Evolutionary conservation across 2,797 vertebrate genomes (phyloP).

Genomic region (Valencia hispanica): DNA sequence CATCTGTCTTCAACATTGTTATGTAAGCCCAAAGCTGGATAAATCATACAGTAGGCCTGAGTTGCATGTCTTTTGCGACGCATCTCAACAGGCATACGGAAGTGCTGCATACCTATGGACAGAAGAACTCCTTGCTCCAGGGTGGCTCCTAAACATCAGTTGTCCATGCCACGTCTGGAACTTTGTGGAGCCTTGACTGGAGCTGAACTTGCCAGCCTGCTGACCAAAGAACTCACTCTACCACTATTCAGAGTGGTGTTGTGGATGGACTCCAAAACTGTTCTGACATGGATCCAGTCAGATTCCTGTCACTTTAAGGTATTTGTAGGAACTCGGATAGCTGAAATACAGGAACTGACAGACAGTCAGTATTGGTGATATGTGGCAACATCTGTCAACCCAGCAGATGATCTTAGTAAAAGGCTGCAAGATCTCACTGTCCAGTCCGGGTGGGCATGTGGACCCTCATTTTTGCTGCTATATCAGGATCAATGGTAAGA

Average conservation of each 20-base stretch:
- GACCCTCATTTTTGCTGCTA: neutral
- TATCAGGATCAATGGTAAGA: neutral
- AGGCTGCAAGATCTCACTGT: neutral
- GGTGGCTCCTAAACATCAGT: neutral
- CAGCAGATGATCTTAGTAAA: neutral
- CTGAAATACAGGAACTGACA: too few relatives aligned
- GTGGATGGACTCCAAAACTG: neutral
- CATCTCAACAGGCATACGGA: neutral
- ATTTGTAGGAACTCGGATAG: too few relatives aligned
- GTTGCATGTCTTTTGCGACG: constrained; percentile 20
- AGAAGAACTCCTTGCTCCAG: neutral
- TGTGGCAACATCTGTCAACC: too few relatives aligned
- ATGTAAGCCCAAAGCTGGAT: neutral
- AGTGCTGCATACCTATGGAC: neutral
- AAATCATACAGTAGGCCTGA: neutral
- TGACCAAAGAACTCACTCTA: neutral
- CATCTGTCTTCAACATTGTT: neutral
- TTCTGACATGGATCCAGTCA: too few relatives aligned
- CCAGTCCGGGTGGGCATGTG: neutral
- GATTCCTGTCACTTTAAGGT: too few relatives aligned
- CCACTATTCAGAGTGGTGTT: neutral
- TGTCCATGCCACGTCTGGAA: neutral
- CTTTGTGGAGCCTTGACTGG: neutral
- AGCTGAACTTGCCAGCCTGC: neutral
- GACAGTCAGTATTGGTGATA: too few relatives aligned